A percentile compares a stretch with the other conserved stretches of the same genome.
These are phyloP conservation scores for Cyphomyrmex costatus DNA, from an alignment of 1,140 invertebrate genomes.

Conservation along the genomic window DNA sequence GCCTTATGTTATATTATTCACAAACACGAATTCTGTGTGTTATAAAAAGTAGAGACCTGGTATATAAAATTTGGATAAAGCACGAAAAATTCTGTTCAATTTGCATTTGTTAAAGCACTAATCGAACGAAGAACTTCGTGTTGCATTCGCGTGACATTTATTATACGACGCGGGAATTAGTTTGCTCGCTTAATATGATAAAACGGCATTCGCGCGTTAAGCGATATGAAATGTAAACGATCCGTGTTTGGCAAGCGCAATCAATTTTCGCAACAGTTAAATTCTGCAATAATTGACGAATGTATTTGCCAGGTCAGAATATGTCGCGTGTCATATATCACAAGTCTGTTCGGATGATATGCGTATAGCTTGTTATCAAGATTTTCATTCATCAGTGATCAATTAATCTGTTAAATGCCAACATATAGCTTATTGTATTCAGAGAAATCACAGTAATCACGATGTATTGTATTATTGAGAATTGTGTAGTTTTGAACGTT, in stretches of 20 bases:
- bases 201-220: constrained; percentile 62
- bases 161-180: constrained; percentile 47
- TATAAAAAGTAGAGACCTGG: neutral
- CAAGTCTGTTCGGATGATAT: constrained; percentile 27
- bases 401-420: constrained; percentile 15
- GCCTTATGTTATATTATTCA: neutral
- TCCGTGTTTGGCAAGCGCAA: constrained; percentile 49
- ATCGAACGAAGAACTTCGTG: neutral
- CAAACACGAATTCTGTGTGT: neutral
- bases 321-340: constrained; percentile 49
- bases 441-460: neutral
- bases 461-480: too few species aligned
- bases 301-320: constrained; percentile 52
- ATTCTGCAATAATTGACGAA: constrained; percentile 61
- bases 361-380: constrained; percentile 31
- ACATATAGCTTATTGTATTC: neutral
- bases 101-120: constrained; percentile 32
- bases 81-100: constrained; percentile 19
- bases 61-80: neutral
- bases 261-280: constrained; percentile 65
- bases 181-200: constrained; percentile 59
- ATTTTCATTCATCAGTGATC: constrained; percentile 18
- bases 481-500: neutral
- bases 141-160: constrained; percentile 38
- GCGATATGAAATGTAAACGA: constrained; percentile 63